Evolutionary conservation across 2,113 vertebrate species (phyloP), one percentile per base, ranked within the genome.

Genomic region (Epinephelus cyanopodus): DNA sequence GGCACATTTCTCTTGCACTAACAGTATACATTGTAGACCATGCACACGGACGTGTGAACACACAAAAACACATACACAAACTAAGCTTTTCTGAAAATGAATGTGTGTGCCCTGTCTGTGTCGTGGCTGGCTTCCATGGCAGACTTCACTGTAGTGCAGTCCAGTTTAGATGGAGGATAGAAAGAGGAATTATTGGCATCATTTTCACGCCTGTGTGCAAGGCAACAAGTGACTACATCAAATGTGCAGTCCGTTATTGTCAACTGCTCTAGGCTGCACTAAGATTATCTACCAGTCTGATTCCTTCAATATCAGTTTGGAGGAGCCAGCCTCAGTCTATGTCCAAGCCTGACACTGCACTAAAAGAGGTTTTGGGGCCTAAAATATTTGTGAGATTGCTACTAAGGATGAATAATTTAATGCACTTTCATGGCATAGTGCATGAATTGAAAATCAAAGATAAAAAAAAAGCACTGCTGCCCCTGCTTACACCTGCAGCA

Each of bases 351-450:
- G 81, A 78, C 69, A 29, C 72, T 61, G 61, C 85, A 76, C 73
- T 5, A 37, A 81, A 81, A 87, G 64, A 79, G 70, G n/a, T 62
- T 91, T 89, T 83, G 83, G 73, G 69, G 53, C 65, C 82, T 91
- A 65, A 93, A 93, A 93, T 93, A 92, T 93, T 91, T 93, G 79
- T 83, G 80, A 90, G 89, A 84, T 79, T 81, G 75, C 86, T 75
- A 47, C 82, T 76, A 60, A 81, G 48, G 73, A 89, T 93, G 50
- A 94, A 93, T 94, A 83, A 93, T 93, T 94, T 13, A 92, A 33
- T 58, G 63, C 85, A 86, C 87, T 92, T 90, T 87, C 53, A 76
- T 77, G 50, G 65, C 72, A 64, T n/a, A 52, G 86, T 65, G 62
- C 79, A 87, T 63, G 77, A 72, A 84, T 83, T 79, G 53, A 79